phyloP scores from a whole-genome alignment of 1,140 invertebrate genomes.

The Pogonomyrmex barbatus region DNA sequence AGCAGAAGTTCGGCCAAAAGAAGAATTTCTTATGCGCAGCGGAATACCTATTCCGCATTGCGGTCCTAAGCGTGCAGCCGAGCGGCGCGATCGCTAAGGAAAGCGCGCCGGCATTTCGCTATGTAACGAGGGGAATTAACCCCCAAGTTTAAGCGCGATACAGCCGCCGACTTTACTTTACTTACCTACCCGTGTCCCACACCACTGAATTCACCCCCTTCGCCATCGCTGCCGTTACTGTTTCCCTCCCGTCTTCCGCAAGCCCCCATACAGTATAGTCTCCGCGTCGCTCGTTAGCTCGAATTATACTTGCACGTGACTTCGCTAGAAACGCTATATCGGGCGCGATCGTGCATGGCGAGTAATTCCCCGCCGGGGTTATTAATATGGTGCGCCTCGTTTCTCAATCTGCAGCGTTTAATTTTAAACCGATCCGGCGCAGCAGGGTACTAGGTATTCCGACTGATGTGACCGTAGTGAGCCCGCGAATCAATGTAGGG shows the following conservation, averaged over 20 bases:
- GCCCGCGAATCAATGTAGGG: constrained; percentile 15
- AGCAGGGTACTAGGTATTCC: neutral
- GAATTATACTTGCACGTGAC: constrained; percentile 73
- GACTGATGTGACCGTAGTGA: constrained; percentile 25
- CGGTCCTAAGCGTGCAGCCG: constrained; percentile 77
- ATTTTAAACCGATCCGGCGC: constrained; percentile 19
- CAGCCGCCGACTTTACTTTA: constrained; percentile 75
- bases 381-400: constrained; percentile 64
- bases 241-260: constrained; percentile 41
- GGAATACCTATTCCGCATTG: constrained; percentile 79
- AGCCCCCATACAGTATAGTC: constrained; percentile 40
- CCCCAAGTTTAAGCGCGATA: constrained; percentile 79
- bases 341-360: constrained; percentile 68
- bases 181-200: constrained; percentile 66
- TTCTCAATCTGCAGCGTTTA: constrained; percentile 60
- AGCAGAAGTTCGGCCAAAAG: constrained; percentile 70
- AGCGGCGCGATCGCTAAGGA: constrained; percentile 76
- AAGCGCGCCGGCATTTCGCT: constrained; percentile 75
- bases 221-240: constrained; percentile 22
- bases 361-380: constrained; percentile 62
- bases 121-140: constrained; percentile 82
- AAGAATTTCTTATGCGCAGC: constrained; percentile 62
- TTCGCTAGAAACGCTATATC: constrained; percentile 43
- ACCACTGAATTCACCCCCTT: constrained; percentile 57
- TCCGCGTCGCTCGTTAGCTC: constrained; percentile 75